A percentile compares a stretch with the other conserved stretches of the same genome.
phyloP scores from a whole-genome alignment of 2,888 invertebrate species.

The Campopleginae sp. region DNA sequence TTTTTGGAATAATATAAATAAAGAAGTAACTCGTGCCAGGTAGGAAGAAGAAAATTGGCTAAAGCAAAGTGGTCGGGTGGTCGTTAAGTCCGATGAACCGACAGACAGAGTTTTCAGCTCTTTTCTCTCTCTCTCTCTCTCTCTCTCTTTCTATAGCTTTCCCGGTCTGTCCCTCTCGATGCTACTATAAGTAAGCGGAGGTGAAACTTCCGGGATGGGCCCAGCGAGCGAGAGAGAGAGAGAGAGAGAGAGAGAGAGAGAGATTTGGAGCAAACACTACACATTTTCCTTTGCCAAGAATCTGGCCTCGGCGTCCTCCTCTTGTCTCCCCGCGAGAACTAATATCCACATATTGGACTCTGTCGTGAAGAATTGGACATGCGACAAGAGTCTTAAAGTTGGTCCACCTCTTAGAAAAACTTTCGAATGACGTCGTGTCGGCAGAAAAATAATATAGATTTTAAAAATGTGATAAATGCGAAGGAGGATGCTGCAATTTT shows the following conservation, averaged over 20 bases:
- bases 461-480: too few relatives aligned
- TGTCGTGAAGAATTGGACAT: slow-evolving; percentile 29
- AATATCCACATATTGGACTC: slow-evolving; percentile 50
- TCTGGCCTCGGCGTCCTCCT: slow-evolving; percentile 17
- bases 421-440: slow-evolving; percentile 14
- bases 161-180: background rate
- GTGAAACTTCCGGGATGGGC: slow-evolving; percentile 45
- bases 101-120: slow-evolving; percentile 32
- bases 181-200: slow-evolving; percentile 18
- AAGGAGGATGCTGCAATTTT: too few relatives aligned
- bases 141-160: background rate
- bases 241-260: slow-evolving; percentile 2
- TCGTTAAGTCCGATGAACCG: slow-evolving; percentile 62
- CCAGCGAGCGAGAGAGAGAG: background rate
- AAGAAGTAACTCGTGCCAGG: slow-evolving; percentile 48
- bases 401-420: slow-evolving; percentile 1
- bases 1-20: slow-evolving; percentile 53
- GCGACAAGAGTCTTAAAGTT: slow-evolving; percentile 24
- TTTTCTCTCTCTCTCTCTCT: background rate
- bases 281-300: slow-evolving; percentile 59
- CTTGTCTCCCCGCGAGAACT: slow-evolving; percentile 30
- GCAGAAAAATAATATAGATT: background rate
- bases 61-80: slow-evolving; percentile 37
- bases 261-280: slow-evolving; percentile 9
- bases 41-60: slow-evolving; percentile 48